These are phyloP conservation scores for Triops cancriformis DNA, from an alignment of 1,140 invertebrate species.

Conservation along the genomic window DNA sequence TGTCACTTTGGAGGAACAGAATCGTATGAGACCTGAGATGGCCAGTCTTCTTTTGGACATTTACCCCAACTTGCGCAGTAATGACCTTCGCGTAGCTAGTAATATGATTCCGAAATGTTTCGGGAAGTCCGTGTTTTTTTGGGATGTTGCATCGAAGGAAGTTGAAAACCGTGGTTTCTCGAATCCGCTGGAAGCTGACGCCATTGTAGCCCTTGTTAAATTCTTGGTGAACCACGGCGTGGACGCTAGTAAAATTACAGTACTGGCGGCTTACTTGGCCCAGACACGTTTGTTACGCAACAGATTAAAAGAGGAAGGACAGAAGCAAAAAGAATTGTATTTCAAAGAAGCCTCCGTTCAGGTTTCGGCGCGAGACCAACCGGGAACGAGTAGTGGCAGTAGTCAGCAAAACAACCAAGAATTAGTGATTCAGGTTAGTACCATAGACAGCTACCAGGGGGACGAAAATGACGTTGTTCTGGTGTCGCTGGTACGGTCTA, in stretches of 20 bases:
- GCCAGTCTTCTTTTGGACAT: constrained; percentile 28
- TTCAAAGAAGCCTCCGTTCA: background rate
- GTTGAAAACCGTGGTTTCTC: constrained; percentile 5
- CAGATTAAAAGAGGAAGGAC: background rate
- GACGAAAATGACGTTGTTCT: constrained; percentile 35
- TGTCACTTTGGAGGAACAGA: constrained; percentile 16
- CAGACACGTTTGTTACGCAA: constrained; percentile 15
- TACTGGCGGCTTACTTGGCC: constrained; percentile 15
- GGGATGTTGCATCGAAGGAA: background rate
- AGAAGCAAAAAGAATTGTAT: background rate
- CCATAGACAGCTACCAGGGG: constrained; percentile 33
- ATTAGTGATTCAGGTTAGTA: background rate
- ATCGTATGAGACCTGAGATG: constrained; percentile 35
- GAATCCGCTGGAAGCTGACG: constrained; percentile 17
- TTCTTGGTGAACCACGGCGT: constrained; percentile 20
- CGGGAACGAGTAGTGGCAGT: background rate
- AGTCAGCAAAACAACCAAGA: background rate
- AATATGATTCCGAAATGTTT: background rate
- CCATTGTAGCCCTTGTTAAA: background rate
- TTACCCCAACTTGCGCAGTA: constrained; percentile 21
- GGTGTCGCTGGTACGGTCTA: constrained; percentile 34
- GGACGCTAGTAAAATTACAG: background rate
- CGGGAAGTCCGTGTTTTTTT: constrained; percentile 17
- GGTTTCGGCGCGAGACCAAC: background rate
- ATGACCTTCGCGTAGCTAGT: background rate